Conservation (phyloP, 2,888 invertebrate species). For the Sialis fuliginosa region DNA sequence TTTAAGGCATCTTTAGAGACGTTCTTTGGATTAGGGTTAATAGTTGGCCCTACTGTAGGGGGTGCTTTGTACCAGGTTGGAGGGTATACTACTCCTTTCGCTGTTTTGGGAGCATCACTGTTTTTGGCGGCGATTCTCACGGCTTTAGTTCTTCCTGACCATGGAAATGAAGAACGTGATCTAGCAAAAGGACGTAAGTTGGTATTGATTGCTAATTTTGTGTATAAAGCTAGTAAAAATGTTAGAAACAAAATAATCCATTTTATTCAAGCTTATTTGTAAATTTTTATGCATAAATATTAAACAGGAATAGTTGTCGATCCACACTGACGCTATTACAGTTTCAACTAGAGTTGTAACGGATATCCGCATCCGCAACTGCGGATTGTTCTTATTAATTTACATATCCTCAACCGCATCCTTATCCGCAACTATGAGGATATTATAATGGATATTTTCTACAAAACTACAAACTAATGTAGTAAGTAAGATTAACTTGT, state of each 20-base stretch:
- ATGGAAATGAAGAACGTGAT: constrained; percentile 33
- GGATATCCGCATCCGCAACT: too few species aligned
- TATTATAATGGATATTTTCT: too few species aligned
- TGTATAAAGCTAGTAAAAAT: not conserved
- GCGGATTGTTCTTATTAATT: too few species aligned
- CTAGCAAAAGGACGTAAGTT: constrained; percentile 41
- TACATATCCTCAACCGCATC: too few species aligned
- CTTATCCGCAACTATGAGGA: too few species aligned
- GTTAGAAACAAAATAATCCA: not conserved
- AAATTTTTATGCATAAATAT: too few species aligned
- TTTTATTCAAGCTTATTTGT: not conserved
- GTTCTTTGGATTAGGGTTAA: constrained; percentile 72
- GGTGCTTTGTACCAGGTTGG: constrained; percentile 66
- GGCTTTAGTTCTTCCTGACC: constrained; percentile 50
- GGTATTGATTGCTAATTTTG: not conserved
- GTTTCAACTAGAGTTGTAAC: too few species aligned
- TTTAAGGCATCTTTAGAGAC: constrained; percentile 62
- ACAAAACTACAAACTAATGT: too few species aligned
- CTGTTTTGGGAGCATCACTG: constrained; percentile 54
- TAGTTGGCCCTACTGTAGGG: constrained; percentile 81
- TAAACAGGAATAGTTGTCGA: too few species aligned
- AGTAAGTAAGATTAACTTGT: too few species aligned
- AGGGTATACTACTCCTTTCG: constrained; percentile 67
- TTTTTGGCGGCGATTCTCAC: constrained; percentile 61
- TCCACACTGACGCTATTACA: too few species aligned